Evolutionary conservation across 2,113 vertebrate species (phyloP), one percentile per base, ranked within the genome.

Genomic region (Poecilia latipinna): DNA sequence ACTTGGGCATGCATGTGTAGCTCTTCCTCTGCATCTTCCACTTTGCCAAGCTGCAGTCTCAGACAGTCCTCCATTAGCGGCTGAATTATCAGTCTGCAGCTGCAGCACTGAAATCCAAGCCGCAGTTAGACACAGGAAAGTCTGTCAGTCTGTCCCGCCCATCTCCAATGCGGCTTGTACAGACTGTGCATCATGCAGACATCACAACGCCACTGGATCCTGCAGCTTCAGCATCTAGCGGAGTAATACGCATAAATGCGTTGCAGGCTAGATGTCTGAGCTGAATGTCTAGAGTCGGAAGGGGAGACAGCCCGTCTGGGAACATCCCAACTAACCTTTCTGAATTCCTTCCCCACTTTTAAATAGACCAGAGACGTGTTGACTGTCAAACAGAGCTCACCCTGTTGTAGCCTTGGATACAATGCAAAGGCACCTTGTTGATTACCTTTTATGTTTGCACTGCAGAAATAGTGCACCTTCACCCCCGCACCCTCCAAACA

Each of bases 291-390:
- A 60, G 68, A 80, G 77, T 80, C 79, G 32, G 74, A 74, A 61
- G 63, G 32, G 76, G 84, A 89, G 86, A 77, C 90, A 77, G 79
- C n/a, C 44, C 74, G 86, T 91, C 89, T 91, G 86, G 88, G 84
- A 88, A 77, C 74, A 84, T 70, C 80, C 79, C 69, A 84, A 76
- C 68, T 78, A 73, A 93, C 89, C 86, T 89, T 86, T 86, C 68
- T 76, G 82, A 80, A 92, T 91, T 92, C 90, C 86, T 89, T 84
- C 84, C 77, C 76, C 72, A 61, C 85, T 90, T 93, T 93, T 88
- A 93, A 92, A 93, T 91, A 93, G 91, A 89, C 79, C 12, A 11
- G 32, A 76, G 86, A 88, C 72, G 81, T 82, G 71, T 72, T 79
- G 74, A 62, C 72, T 65, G 68, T 77, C 77, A 78, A 87, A 72